Base-by-base conservation (phyloP, 2,797 vertebrate genomes). In the Spinibarbus caldwelli region DNA sequence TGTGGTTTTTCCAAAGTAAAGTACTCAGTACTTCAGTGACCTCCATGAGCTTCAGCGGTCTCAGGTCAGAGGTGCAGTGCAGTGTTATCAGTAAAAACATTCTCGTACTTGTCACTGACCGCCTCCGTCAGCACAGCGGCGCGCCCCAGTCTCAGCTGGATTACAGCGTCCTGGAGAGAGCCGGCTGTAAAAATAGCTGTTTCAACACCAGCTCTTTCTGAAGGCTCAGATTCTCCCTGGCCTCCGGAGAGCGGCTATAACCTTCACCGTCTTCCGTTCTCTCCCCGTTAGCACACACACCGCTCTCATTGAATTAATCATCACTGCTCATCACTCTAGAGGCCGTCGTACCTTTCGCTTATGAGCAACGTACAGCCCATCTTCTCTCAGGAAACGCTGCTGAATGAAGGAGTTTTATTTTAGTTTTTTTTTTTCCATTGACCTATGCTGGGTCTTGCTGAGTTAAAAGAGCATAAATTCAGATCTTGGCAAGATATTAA, bases 151-250 rank as follows among this genome's bases (percentile, higher is more conserved):
- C 86, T 85, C 78, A 26, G 76, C 83, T 80, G 83, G 82, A 88
- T 88, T 77, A 70, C 68, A 76, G 80, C 31, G 52, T 85, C 80
- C 70, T 79, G 80, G 83, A 43, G 85, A 67, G 85, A 78, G 75
- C 7, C 45, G 38, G 68, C 78, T 70, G 47, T 64, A 86, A 88
- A 86, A 85, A 87, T 85, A 89, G 83, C 86, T 67, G 80, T 84
- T 85, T 84, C 87, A 82, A 89, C 84, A 82, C 59, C 78, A 73
- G 71, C 77, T 45, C 73, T 41, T 67, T 87, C 82, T 41, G 49
- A 85, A 75, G 77, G 29, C 78, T 88, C 83, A 67, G 78, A 57
- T 88, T 82, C 82, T 78, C n/a, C 49, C 82, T 38, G 41, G 88
- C 73, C 82, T 86, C 79, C 7, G 5, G 80, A 78, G 85, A 86